These are phyloP conservation scores for Spizella passerina DNA, from an alignment of 2,797 vertebrate genomes.

Conservation along the genomic window DNA sequence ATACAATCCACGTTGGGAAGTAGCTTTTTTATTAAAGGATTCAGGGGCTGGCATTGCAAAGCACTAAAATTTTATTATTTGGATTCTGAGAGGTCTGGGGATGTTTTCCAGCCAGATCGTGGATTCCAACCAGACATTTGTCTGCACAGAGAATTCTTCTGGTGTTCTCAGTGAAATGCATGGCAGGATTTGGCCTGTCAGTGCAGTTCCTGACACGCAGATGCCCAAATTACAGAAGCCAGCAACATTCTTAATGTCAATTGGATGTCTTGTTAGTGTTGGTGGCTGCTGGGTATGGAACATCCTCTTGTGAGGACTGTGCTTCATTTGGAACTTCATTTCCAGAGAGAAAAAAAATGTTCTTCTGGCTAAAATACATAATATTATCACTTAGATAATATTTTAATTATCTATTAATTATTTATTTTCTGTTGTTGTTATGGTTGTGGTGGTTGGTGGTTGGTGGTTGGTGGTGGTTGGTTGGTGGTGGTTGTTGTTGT, in stretches of 20 bases:
- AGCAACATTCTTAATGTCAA: background rate
- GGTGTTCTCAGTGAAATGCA: background rate
- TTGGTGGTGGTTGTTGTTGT: no score
- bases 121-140: background rate
- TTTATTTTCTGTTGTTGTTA: no score
- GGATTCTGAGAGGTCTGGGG: background rate
- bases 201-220: background rate
- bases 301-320: background rate
- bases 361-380: background rate
- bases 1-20: background rate
- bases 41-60: slow-evolving; percentile 18
- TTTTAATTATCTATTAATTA: no score
- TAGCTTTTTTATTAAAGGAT: slow-evolving; percentile 48
- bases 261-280: background rate
- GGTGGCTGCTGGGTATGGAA: background rate
- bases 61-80: background rate
- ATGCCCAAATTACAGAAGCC: background rate
- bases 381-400: background rate
- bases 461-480: no score
- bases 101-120: background rate
- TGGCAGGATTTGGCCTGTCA: background rate
- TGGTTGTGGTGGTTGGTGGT: no score
- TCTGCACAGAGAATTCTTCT: background rate
- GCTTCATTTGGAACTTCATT: slow-evolving; percentile 3
- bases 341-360: background rate